Conservation (phyloP, 2,113 vertebrate species). For the Tupaia chinensis region DNA sequence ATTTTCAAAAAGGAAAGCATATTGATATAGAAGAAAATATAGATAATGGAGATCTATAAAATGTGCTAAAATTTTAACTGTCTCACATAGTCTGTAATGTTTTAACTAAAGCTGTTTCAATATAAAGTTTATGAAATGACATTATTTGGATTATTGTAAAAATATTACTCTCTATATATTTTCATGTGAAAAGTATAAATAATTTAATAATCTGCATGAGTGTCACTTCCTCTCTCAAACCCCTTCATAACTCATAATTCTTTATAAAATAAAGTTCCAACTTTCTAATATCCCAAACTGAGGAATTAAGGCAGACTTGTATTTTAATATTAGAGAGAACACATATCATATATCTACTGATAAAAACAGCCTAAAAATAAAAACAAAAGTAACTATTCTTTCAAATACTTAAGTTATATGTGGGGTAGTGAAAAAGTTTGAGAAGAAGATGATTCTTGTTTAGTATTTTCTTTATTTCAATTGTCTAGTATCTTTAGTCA, state of each 20-base stretch:
- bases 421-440: not conserved
- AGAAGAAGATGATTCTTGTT: not conserved
- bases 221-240: not conserved
- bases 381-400: not conserved
- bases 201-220: not conserved
- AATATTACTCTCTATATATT: not conserved
- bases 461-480: not conserved
- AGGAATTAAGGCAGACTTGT: not conserved
- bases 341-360: not conserved
- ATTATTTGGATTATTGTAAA: not conserved
- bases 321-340: not conserved
- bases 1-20: constrained; percentile 20
- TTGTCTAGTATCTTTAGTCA: not conserved
- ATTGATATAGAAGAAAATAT: constrained; percentile 40
- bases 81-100: not conserved
- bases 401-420: not conserved
- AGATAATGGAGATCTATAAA: not conserved
- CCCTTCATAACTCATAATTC: not conserved
- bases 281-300: not conserved
- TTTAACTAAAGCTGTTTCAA: not conserved
- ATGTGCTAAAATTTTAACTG: not conserved
- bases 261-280: not conserved
- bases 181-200: not conserved
- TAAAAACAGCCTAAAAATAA: not conserved
- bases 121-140: not conserved